These are phyloP conservation scores for Xyrichtys novacula DNA, from an alignment of 2,797 vertebrate genomes.

Conservation along the genomic window DNA sequence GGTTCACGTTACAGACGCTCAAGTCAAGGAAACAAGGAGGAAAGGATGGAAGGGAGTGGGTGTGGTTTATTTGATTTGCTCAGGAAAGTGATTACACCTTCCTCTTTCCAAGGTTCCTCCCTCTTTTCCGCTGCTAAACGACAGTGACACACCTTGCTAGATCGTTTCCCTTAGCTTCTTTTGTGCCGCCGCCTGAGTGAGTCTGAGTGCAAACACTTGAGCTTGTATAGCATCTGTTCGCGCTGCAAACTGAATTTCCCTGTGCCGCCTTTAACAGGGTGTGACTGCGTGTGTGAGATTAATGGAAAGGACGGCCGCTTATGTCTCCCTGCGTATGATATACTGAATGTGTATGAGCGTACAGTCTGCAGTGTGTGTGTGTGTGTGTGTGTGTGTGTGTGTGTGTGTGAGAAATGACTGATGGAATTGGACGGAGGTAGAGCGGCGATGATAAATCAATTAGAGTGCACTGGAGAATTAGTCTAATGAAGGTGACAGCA, in stretches of 20 bases:
- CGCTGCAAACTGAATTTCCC: conserved; percentile 32
- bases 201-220: conserved; percentile 46
- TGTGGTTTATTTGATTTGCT: conserved; percentile 68
- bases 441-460: conserved; percentile 77
- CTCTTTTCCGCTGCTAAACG: conserved; percentile 27
- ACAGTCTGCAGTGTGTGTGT: conserved; percentile 14
- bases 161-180: conserved; percentile 21
- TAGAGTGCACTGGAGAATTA: conserved; percentile 63
- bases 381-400: conserved; percentile 15
- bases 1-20: conserved; percentile 46
- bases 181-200: conserved; percentile 18
- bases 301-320: conserved; percentile 29
- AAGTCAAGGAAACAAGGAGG: conserved; percentile 29
- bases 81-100: conserved; percentile 70
- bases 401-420: conserved; percentile 41
- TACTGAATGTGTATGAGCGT: conserved; percentile 9
- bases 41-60: conserved; percentile 28
- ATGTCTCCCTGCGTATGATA: conserved; percentile 19
- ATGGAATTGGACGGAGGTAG: conserved; percentile 56
- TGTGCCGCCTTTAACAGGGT: background rate
- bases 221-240: conserved; percentile 32
- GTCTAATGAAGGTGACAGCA: conserved; percentile 69
- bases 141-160: conserved; percentile 32
- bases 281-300: conserved; percentile 11
- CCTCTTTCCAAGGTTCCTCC: conserved; percentile 31